phyloP scores from a whole-genome alignment of 2,113 vertebrate genomes.

The Cryptoleucopteryx plumbea region DNA sequence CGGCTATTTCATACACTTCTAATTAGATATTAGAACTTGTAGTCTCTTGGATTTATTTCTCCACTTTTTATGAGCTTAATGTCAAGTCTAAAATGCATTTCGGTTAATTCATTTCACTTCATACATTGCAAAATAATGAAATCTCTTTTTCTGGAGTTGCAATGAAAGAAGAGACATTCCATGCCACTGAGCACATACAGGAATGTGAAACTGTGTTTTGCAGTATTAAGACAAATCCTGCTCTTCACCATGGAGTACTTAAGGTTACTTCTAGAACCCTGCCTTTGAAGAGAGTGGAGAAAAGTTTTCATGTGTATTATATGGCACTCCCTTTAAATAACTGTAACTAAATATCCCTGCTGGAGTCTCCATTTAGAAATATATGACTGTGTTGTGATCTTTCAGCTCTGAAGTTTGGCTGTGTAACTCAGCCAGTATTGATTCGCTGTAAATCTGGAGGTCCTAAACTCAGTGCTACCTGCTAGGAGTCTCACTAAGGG shows the following conservation, averaged over 20 bases:
- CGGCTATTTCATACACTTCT: neutral
- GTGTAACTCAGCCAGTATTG: neutral
- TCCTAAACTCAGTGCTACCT: neutral
- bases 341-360: neutral
- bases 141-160: neutral
- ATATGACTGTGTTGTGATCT: neutral
- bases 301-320: neutral
- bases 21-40: neutral
- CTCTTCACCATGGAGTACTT: neutral
- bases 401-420: neutral
- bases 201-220: neutral
- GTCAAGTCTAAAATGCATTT: neutral
- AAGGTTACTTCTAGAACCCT: neutral
- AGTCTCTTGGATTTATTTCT: neutral
- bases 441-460: neutral
- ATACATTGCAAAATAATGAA: neutral
- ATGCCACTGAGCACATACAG: neutral
- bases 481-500: neutral
- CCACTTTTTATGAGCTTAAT: neutral
- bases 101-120: neutral
- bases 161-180: neutral
- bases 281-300: neutral
- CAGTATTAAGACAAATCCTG: neutral
- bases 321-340: neutral
- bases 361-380: neutral